Conservation (phyloP, 2,888 invertebrate genomes). For the Cerastoderma edule region DNA sequence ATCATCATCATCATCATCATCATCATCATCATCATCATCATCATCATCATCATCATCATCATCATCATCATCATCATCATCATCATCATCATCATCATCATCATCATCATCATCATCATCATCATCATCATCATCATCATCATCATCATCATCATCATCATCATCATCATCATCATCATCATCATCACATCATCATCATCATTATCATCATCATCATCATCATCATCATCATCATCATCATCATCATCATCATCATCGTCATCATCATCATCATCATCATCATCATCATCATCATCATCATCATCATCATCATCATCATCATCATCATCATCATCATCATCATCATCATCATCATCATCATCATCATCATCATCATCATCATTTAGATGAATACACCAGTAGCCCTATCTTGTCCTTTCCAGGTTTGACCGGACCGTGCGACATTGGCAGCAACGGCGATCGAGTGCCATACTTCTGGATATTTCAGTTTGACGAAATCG, state of each 20-base stretch:
- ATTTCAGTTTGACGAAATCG: conserved; percentile 47
- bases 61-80: conserved; percentile 16
- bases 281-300: conserved; percentile 19
- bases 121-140: conserved; percentile 21
- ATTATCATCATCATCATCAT: conserved; percentile 23
- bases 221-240: conserved; percentile 12
- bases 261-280: conserved; percentile 11
- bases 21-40: conserved; percentile 8
- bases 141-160: conserved; percentile 21
- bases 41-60: conserved; percentile 3
- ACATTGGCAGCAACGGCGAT: conserved; percentile 64
- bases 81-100: conserved; percentile 21
- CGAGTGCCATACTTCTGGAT: conserved; percentile 65
- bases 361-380: conserved; percentile 21
- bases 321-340: conserved; percentile 15
- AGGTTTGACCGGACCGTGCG: conserved; percentile 34
- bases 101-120: conserved; percentile 22
- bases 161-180: conserved; percentile 9
- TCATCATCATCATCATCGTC: conserved; percentile 16
- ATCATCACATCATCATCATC: conserved; percentile 10
- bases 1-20: no score
- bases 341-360: conserved; percentile 6
- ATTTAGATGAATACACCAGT: neutral
- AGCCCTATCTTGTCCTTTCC: neutral
- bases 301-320: conserved; percentile 22